Conservation (phyloP, 1,140 invertebrate species). For the Sarcophaga peregrina region DNA sequence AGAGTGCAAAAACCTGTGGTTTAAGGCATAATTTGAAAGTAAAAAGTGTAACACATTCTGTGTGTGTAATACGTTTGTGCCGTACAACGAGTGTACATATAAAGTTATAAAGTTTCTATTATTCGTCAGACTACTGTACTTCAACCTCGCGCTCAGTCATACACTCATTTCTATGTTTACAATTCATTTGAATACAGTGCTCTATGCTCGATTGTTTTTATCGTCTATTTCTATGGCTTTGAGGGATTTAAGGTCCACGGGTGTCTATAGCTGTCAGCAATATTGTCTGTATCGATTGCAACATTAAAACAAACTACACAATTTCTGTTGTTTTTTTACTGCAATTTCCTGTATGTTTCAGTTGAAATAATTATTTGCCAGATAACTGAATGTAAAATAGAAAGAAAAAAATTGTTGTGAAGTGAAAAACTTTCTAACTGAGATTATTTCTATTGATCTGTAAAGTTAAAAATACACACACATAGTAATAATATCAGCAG, state of each 20-base stretch:
- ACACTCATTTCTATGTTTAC: not conserved
- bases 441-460: too few relatives aligned
- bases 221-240: not conserved
- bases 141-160: not conserved
- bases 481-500: too few relatives aligned
- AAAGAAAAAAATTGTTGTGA: too few relatives aligned
- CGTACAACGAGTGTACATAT: not conserved
- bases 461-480: too few relatives aligned
- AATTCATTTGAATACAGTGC: not conserved
- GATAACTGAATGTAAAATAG: too few relatives aligned
- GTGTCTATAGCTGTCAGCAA: not conserved
- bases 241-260: not conserved
- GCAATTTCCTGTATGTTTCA: too few relatives aligned
- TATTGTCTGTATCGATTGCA: not conserved
- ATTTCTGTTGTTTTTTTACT: too few relatives aligned
- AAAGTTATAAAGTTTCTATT: not conserved
- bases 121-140: not conserved
- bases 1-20: not conserved
- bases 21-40: not conserved
- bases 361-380: too few relatives aligned
- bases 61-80: not conserved
- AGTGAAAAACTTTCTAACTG: too few relatives aligned
- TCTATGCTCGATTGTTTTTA: not conserved
- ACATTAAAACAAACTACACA: too few relatives aligned
- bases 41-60: not conserved